Evolutionary conservation across 2,888 invertebrate genomes (phyloP).

Genomic region (Dryomyza anilis): DNA sequence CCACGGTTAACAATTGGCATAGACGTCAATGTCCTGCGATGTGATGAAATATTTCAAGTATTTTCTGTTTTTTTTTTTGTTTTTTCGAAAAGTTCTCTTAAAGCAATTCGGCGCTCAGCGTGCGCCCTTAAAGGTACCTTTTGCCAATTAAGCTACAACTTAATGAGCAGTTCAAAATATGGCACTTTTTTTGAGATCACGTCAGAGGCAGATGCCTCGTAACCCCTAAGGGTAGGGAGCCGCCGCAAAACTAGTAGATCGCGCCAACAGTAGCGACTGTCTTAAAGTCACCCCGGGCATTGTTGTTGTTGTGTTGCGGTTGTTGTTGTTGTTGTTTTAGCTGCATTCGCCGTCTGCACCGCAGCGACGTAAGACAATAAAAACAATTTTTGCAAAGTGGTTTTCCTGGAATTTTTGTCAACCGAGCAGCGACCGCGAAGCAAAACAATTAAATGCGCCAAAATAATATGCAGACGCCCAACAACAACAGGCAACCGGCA

Average conservation of each 20-base stretch:
- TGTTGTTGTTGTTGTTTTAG: not conserved
- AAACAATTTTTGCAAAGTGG: conserved; percentile 40
- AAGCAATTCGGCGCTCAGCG: too few species aligned
- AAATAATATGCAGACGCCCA: conserved; percentile 22
- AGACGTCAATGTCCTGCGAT: not conserved
- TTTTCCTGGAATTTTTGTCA: conserved; percentile 53
- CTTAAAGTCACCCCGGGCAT: not conserved
- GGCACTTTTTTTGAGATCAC: too few species aligned
- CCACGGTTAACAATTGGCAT: not conserved
- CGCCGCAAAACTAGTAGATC: not conserved
- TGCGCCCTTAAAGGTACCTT: too few species aligned
- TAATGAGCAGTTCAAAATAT: too few species aligned
- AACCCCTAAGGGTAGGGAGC: not conserved
- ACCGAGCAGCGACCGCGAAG: conserved; percentile 2
- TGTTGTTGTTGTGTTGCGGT: not conserved
- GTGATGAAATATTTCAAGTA: too few species aligned
- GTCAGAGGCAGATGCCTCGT: too few species aligned
- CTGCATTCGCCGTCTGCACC: not conserved
- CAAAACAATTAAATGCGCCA: conserved; percentile 14
- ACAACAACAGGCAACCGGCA: not conserved
- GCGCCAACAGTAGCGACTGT: not conserved
- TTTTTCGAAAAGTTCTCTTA: too few species aligned
- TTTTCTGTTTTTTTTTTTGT: too few species aligned
- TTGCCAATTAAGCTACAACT: too few species aligned
- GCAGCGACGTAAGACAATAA: conserved; percentile 17